phyloP scores from a whole-genome alignment of 2,888 invertebrate genomes.

The Apomyelois bistriatella region DNA sequence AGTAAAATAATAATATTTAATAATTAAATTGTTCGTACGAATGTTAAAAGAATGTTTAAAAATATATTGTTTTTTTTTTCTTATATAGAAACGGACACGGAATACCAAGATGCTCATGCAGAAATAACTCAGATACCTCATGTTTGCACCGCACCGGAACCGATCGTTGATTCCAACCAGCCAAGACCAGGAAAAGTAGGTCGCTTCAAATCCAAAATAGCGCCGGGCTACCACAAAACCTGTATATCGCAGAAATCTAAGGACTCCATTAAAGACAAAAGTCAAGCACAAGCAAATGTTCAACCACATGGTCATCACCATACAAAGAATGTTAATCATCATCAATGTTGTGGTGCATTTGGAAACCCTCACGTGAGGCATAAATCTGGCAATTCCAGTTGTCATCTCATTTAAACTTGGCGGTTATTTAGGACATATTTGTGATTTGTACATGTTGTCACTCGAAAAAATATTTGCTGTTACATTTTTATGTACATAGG shows the following conservation, averaged over 20 bases:
- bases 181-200: conserved; percentile 62
- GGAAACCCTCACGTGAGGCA: conserved; percentile 72
- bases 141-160: conserved; percentile 42
- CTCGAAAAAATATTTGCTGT: background rate
- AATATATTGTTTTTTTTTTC: no score
- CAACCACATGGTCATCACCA: conserved; percentile 69
- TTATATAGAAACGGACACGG: conserved; percentile 66
- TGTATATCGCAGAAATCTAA: conserved; percentile 47
- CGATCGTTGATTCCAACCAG: conserved; percentile 34
- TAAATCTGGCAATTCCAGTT: conserved; percentile 62
- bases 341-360: conserved; percentile 74
- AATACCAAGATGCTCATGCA: conserved; percentile 59
- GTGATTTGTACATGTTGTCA: background rate
- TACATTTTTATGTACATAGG: background rate
- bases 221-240: conserved; percentile 56
- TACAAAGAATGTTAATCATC: conserved; percentile 68
- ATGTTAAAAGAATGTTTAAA: no score
- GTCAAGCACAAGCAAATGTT: conserved; percentile 38
- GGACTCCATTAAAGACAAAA: conserved; percentile 49
- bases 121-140: conserved; percentile 39
- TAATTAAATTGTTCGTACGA: no score
- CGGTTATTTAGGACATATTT: conserved; percentile 1
- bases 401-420: conserved; percentile 55
- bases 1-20: no score
- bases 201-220: conserved; percentile 59